Base-by-base conservation (phyloP, 2,113 vertebrate genomes). In the Pungitius pungitius region DNA sequence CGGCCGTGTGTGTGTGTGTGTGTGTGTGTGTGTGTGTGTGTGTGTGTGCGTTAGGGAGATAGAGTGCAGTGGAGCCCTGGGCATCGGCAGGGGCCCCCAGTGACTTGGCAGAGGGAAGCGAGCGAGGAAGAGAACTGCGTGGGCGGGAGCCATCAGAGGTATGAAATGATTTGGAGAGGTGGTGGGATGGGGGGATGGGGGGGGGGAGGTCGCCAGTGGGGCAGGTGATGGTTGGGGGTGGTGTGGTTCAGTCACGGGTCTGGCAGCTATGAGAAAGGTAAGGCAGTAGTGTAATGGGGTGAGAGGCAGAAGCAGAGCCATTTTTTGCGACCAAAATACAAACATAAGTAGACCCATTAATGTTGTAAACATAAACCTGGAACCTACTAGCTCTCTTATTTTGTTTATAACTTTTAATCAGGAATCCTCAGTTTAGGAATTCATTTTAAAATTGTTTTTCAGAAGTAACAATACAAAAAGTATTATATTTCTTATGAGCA, bases 71-170 rank as follows among this genome's bases (percentile, higher is more conserved):
- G 60, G 75, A 86, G 89, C 92, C 90, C 83, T 70, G 69, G 91
- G 87, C 84, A 80, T 61, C 82, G 43, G 73, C 42, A 66, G 81
- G 83, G 81, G 82, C 81, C 81, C 74, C 85, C 78, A 84, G 85
- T 80, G 82, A 88, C 87, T 90, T 91, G 88, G 89, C 86, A 52
- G 60, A 81, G 78, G 74, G 69, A 89, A 77, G 63, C 57, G 51
- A 39, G 85, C 15, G 55, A 85, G 58, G 76, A 78, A 77, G 58
- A 78, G 84, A 83, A 75, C 84, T 69, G 85, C 27, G 90, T 91
- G 76, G 90, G 93, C 26, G 80, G 81, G 58, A 82, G 85, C 77
- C 43, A 20, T 63, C 76, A 77, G 77, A 83, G 79, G 79, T 82
- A 83, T 68, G 83, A 88, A 87, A 78, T 77, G 26, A 45, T 78